A percentile compares a stretch with the other conserved stretches of the same genome.
These are phyloP conservation scores for Cyanoderma ruficeps DNA, from an alignment of 2,113 vertebrate species.

Conservation along the genomic window DNA sequence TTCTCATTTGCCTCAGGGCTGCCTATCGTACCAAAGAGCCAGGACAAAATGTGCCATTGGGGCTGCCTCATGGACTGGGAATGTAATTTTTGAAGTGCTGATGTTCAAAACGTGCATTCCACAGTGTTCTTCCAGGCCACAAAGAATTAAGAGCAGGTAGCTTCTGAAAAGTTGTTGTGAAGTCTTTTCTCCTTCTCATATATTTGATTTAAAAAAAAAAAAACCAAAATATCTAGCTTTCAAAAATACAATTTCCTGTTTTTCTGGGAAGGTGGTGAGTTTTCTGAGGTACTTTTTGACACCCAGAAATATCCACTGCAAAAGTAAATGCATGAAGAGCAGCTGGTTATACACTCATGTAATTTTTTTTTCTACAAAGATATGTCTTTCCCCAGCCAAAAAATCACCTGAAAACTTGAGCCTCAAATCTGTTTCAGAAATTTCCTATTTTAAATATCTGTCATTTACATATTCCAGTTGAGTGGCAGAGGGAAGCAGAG, in stretches of 20 bases:
- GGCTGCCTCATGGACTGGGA: conserved; percentile 14
- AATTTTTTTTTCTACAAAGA: not conserved
- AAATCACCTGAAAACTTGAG: not conserved
- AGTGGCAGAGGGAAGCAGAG: not conserved
- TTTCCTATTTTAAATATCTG: not conserved
- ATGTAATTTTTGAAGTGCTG: not conserved
- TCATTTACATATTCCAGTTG: not conserved
- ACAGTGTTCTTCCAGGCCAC: not conserved
- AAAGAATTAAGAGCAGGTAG: not conserved
- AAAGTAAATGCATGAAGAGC: not conserved
- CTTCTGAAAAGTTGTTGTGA: not conserved
- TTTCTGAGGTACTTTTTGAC: not conserved
- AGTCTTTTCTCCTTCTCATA: not conserved
- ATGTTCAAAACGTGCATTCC: not conserved
- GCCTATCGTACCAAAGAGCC: conserved; percentile 16
- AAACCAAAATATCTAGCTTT: not conserved
- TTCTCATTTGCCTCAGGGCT: conserved; percentile 10
- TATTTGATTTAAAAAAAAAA: not conserved
- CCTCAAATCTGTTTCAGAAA: not conserved
- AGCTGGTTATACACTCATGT: too few relatives aligned
- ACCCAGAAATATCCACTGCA: not conserved
- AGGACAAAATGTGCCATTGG: conserved; percentile 31
- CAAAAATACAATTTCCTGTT: not conserved
- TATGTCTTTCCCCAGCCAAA: not conserved
- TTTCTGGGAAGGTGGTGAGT: not conserved